These are phyloP conservation scores for Buphagus erythrorhynchus DNA, from an alignment of 2,797 vertebrate species.

Conservation along the genomic window DNA sequence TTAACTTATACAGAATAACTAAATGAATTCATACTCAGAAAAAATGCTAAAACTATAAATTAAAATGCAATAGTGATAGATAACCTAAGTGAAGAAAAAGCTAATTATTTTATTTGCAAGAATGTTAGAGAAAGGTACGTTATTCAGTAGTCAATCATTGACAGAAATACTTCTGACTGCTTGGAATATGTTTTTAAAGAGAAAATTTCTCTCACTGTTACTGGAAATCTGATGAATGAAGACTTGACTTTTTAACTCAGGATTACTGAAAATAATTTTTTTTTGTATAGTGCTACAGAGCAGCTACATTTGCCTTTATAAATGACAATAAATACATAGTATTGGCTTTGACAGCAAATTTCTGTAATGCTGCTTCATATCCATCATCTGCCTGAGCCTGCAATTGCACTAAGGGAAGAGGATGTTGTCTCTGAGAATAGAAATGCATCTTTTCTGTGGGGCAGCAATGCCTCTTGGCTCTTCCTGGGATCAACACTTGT, in stretches of 20 bases:
- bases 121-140: neutral
- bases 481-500: neutral
- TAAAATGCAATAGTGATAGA: neutral
- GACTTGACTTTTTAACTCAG: neutral
- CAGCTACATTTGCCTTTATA: neutral
- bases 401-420: neutral
- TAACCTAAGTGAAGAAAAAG: neutral
- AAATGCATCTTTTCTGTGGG: neutral
- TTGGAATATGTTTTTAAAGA: neutral
- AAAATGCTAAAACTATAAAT: neutral
- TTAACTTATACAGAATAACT: neutral
- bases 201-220: neutral
- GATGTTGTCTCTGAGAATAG: neutral
- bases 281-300: neutral
- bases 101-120: neutral
- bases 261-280: neutral
- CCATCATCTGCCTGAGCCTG: neutral
- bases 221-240: neutral
- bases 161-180: neutral
- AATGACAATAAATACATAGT: neutral
- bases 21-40: neutral
- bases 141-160: neutral
- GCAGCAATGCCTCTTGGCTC: rapidly evolving
- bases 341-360: neutral
- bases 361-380: neutral